Conservation (phyloP, 2,888 invertebrate species). For the Zaprionus lineosus region DNA sequence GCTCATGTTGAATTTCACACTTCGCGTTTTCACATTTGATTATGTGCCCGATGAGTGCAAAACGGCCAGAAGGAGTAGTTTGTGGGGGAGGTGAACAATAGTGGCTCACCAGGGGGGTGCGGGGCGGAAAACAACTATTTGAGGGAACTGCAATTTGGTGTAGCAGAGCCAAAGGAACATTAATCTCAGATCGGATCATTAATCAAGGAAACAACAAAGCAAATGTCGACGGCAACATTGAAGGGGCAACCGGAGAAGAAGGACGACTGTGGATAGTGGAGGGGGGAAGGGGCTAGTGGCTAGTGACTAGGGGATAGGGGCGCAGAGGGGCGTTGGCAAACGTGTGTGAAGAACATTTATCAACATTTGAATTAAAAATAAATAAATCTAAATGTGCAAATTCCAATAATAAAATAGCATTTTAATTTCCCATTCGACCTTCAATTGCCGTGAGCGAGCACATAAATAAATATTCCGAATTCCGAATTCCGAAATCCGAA, state of each 20-base stretch:
- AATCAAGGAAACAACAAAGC: constrained; percentile 58
- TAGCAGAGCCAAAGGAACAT: constrained; percentile 45
- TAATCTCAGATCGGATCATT: constrained; percentile 67
- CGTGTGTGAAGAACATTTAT: constrained; percentile 61
- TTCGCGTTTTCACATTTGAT: constrained; percentile 25
- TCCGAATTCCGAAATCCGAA: constrained; percentile 8
- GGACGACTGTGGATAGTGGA: neutral
- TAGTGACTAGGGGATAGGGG: neutral
- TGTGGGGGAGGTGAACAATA: neutral
- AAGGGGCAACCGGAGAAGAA: no score
- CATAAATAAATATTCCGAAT: constrained; percentile 21
- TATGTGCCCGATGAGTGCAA: constrained; percentile 27
- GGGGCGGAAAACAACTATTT: constrained; percentile 30
- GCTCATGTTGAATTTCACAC: constrained; percentile 16
- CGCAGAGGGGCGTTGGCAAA: no score
- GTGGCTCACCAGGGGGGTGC: no score
- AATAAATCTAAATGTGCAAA: constrained; percentile 46
- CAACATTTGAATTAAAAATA: constrained; percentile 65
- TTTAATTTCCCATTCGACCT: constrained; percentile 51
- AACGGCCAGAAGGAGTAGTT: neutral
- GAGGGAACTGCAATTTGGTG: constrained; percentile 51
- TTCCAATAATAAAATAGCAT: constrained; percentile 38
- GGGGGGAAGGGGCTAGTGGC: neutral
- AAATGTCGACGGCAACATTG: constrained; percentile 26
- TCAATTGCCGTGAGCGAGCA: constrained; percentile 24